Evolutionary conservation across 2,113 vertebrate genomes (phyloP), one percentile per base, ranked within the genome.

Genomic region (Crocuta crocuta): DNA sequence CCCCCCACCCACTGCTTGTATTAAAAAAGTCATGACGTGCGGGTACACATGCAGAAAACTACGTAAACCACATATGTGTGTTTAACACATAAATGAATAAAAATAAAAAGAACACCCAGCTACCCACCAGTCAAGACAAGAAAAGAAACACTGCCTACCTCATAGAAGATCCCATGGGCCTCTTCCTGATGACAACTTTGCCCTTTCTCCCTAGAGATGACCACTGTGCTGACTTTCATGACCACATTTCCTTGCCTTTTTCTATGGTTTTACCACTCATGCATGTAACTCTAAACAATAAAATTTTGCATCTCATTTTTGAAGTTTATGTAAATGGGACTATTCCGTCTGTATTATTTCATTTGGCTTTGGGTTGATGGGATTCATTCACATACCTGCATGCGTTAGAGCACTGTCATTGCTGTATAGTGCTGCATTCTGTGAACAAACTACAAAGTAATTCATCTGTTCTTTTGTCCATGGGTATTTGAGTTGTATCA

Each of bases 181-280:
- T 26, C 19, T 35, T 45, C 15, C 84, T 71, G 39, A 24, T 10
- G 16, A 45, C 81, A 58, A 4, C 8, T 53, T 39, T 10, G 33
- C 26, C 31, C 31, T 74, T 39, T 82, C 55, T 66, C 58, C 55
- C 21, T 17, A 8, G 4, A 73, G 33, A 45, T 17, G 28, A n/a
- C 35, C 3, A 8, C 7, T 10, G 0, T 4, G 4, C 26, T 26
- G n/a, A 66, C 39, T n/a, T 78, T 53, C 9, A 0, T 45, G 1
- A 24, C 5, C 4, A 24, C 9, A 63, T n/a, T 65, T 68, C 26
- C 16, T 45, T 80, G 66, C 28, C 43, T 68, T 68, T 74, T 71
- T 50, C 70, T 74, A 16, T 70, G 33, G 7, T 65, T 85, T 92
- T 80, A 45, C 58, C 58, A 35, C 23, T 43, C 13, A 3, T 5